Evolutionary conservation across 2,888 invertebrate genomes (phyloP), one percentile per base, ranked within the genome.

Genomic region (Alviniconcha strummeri): DNA sequence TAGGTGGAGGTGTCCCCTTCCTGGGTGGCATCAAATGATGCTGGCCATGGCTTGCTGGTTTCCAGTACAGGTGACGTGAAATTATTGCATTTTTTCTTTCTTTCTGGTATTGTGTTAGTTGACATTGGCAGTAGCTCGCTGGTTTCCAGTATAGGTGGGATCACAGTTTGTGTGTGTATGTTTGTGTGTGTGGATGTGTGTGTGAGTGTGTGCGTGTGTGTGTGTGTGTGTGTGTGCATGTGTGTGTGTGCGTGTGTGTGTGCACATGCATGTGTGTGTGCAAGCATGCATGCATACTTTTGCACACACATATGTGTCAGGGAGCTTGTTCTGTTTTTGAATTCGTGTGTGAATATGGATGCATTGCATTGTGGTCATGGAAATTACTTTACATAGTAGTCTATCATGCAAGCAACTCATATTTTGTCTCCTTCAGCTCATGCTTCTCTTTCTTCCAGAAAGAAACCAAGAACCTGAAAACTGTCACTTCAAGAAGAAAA

Each of bases 91-190:
- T 11, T 3, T 64, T 11, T n/a, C n/a, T n/a, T 64, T 36, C 84
- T 88, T 91, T 88, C 88, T 88, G 69, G 92, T 92, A 0, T 86
- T 92, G n/a, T 88, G 90, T 83, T 89, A 90, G 80, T 88, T 92
- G 36, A 86, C 89, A 0, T 83, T 86, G 69, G 90, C 92, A 64
- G 88, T 92, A 19, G 85, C 84, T 8, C 85, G 90, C 82, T 92
- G 92, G 92, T 92, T 90, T 84, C 91, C 90, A 80, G 84, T 81
- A 55, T 77, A 82, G 77, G 77, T 77, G 15, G 64, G 64, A 60
- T 52, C 36, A 36, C 36, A 36, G 36, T 36, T 36, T 36, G 36
- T 36, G 36, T 36, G 36, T 36, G 36, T 3, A 36, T n/a, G n/a
- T n/a, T n/a, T n/a, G n/a, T n/a, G n/a, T n/a, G n/a, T n/a, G n/a